Evolutionary conservation across 2,888 invertebrate species (phyloP).

Genomic region (Strigamia maritima): DNA sequence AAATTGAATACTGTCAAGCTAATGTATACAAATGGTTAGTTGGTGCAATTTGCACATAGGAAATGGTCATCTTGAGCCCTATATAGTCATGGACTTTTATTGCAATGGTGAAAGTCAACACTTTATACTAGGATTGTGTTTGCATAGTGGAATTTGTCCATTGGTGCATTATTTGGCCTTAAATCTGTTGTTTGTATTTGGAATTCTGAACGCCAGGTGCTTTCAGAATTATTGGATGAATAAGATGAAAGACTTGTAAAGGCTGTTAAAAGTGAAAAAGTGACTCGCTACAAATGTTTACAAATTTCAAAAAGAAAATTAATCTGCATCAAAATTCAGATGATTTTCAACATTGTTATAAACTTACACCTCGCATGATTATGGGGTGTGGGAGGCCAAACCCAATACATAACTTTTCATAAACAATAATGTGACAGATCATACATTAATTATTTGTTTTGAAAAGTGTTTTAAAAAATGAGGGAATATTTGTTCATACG

Average conservation of each 20-base stretch:
- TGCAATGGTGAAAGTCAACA: background rate
- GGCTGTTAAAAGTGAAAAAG: no score
- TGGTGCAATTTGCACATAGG: background rate
- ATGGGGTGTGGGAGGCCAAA: background rate
- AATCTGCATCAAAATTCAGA: no score
- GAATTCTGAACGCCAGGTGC: background rate
- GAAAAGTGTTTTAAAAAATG: no score
- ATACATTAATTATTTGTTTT: background rate
- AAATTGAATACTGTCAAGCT: conserved; percentile 7
- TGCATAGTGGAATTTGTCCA: background rate
- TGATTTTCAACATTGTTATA: no score
- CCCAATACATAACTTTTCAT: background rate
- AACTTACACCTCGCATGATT: no score
- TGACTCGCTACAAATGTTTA: no score
- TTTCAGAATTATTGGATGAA: background rate
- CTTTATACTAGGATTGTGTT: background rate
- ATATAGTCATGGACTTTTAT: background rate
- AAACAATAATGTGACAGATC: background rate
- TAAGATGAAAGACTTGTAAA: background rate
- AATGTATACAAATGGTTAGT: conserved; percentile 15
- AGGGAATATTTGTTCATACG: background rate
- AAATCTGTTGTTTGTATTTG: no score
- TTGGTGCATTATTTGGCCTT: no score
- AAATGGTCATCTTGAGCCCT: background rate
- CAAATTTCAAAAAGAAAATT: no score